Evolutionary conservation across 2,113 vertebrate genomes (phyloP), one percentile per base, ranked within the genome.

Genomic region (Nansenia antarctica): DNA sequence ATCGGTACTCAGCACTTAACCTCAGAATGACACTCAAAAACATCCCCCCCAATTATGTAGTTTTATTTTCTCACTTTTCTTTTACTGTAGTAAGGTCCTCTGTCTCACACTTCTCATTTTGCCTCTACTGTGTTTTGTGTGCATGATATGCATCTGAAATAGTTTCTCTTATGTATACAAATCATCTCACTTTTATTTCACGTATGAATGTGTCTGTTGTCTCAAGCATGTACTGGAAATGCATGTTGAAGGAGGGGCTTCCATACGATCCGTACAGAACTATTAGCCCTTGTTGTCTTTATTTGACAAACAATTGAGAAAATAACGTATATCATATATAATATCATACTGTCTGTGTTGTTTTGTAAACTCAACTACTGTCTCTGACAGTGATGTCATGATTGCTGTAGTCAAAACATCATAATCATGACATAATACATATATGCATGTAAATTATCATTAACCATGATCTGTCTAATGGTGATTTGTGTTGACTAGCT

Each of bases 1-100:
- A 69, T n/a, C 54, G 18, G 14, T 7, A 30, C 54, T 58, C 22
- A 29, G 31, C 18, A 15, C 52, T 47, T 77, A 88, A 84, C 85
- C 86, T 85, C 88, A 86, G 77, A 82, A 83, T 70, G 83, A 60
- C 63, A 77, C 49, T 65, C 30, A 2, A 65, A 42, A 59, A 9
- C 31, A 69, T 27, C 42, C n/a, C 24, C 30, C 61, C 72, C 22
- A 8, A 1, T 24, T 62, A 35, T 65, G 57, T 49, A 4, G 32
- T 47, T 65, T 26, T 64, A 58, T 14, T 74, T 14, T 60, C 12
- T 69, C 39, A 15, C 27, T 73, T 67, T 73, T 31, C 62, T 49
- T 64, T 63, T 57, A 61, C 66, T 11, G 26, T 26, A 73, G 58
- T 65, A 58, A 15, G 5, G 26, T 42, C 62, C 18, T 42, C 62